Base-by-base conservation (phyloP, 2,888 invertebrate species). In the Neocrepidodera transversa region DNA sequence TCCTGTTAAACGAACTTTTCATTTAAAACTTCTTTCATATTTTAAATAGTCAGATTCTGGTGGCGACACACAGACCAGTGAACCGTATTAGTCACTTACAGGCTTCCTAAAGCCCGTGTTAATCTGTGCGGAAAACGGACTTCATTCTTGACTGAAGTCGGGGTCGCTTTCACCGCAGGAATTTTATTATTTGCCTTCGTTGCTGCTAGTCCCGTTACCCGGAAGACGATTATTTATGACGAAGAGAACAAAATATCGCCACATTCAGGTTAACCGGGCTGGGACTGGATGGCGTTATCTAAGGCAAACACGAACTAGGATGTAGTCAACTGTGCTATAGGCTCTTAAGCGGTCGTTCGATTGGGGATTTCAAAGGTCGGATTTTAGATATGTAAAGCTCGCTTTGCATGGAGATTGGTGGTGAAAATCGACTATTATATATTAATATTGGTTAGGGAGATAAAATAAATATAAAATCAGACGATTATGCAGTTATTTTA, bases 101-200 rank as follows among this genome's bases (percentile, higher is more conserved):
- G 56, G 55, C 58, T 62, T 48, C 51, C 60, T 54, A 58, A 58
- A 62, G 16, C 63, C 57, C 63, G 61, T 63, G 67, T 63, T 63
- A 58, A 64, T 58, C 64, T 63, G 62, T 58, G 67, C 57, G 67
- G 67, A 67, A 67, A 64, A 45, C 54, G 59, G 64, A 53, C 35
- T 35, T 54, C 36, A 57, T 57, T 62, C 61, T 54, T 36, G 45
- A 36, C 32, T n/a, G n/a, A n/a, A n/a, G 5, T 45, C 14, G 28
- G 45, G 35, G 28, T 28, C 32, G 38, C 16, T 17, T 11, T 7
- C 38, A 16, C 14, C 38, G 17, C 38, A 26, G 45, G 43, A 54
- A 28, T 54, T 54, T 54, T 54, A 54, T 54, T 47, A 54, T 54
- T 54, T 30, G 16, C 45, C 36, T 8, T n/a, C 11, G 26, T 26